A percentile compares a stretch with the other conserved stretches of the same genome.
Conservation (phyloP, 2,113 vertebrate species). For the Gallinago jamesoni region DNA sequence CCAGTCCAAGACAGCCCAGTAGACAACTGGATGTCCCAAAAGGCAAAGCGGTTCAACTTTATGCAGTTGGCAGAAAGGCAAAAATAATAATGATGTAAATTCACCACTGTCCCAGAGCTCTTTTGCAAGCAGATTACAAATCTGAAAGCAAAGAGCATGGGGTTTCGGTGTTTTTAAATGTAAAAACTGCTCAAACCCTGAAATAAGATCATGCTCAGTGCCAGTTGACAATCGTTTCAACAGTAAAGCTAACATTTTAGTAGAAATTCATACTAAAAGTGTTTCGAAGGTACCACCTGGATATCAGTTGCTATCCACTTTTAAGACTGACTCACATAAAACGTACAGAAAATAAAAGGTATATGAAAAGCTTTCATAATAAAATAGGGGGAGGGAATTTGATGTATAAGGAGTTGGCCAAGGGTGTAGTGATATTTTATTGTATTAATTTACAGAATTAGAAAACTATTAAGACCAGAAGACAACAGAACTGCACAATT, state of each 20-base stretch:
- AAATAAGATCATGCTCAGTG: background rate
- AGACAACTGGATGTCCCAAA: background rate
- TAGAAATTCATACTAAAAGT: background rate
- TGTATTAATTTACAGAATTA: slow-evolving; percentile 47
- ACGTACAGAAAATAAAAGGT: background rate
- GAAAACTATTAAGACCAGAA: slow-evolving; percentile 52
- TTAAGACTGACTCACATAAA: background rate
- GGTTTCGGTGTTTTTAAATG: background rate
- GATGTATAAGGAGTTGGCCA: background rate
- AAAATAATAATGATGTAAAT: background rate
- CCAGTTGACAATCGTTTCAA: background rate
- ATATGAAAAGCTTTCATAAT: background rate
- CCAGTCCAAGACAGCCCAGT: background rate
- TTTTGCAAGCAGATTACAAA: slow-evolving; percentile 11
- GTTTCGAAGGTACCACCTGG: background rate
- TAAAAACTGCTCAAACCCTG: background rate
- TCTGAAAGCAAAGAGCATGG: background rate
- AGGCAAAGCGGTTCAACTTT: background rate
- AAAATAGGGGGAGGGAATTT: background rate
- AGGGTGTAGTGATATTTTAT: background rate
- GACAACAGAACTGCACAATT: slow-evolving; percentile 48
- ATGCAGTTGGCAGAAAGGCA: background rate
- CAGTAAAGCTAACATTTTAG: background rate
- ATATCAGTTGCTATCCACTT: background rate
- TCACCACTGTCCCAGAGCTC: background rate